Evolutionary conservation across 2,113 vertebrate genomes (phyloP), one percentile per base, ranked within the genome.

Genomic region (Oenanthe oenanthe): DNA sequence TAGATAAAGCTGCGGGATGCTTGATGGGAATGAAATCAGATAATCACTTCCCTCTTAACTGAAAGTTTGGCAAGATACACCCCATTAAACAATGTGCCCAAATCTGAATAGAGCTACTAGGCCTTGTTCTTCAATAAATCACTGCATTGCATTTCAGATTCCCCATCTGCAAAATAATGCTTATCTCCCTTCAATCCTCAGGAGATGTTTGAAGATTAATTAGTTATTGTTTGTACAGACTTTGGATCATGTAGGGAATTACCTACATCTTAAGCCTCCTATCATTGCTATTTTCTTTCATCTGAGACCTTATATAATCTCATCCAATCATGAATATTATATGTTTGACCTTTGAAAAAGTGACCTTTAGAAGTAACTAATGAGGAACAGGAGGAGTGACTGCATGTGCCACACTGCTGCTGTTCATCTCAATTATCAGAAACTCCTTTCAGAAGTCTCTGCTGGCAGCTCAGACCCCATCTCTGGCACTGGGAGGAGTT

Each of bases 321-420:
- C 58, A 83, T 61, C 85, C 68, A 77, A 32, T 86, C 48, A 38
- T 78, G 67, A 58, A 68, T 92, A 70, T 28, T 92, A 4, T 79
- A 80, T 34, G 24, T 63, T 51, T 95, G 75, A 88, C 81, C 71
- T 92, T 81, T 91, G 78, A 40, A 91, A 75, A 92, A 85, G 62
- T 82, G 87, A 88, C 58, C 81, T 95, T 92, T 88, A 56, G 83
- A 94, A 93, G 78, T 60, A 88, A 85, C 85, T 92, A 94, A 93
- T 77, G 74, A 93, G 67, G 63, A 90, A 38, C 61, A 89, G 47
- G 40, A 83, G 32, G 73, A 89, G 45, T 62, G 66, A 65, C 45
- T 34, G n/a, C 2, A 0, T 60, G 60, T 83, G 51, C 53, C 87
- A 80, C 38, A 6, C 75, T 88, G 78, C 34, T 56, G 36, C 78